phyloP scores from a whole-genome alignment of 2,113 vertebrate species.

The Amazona vittata region DNA sequence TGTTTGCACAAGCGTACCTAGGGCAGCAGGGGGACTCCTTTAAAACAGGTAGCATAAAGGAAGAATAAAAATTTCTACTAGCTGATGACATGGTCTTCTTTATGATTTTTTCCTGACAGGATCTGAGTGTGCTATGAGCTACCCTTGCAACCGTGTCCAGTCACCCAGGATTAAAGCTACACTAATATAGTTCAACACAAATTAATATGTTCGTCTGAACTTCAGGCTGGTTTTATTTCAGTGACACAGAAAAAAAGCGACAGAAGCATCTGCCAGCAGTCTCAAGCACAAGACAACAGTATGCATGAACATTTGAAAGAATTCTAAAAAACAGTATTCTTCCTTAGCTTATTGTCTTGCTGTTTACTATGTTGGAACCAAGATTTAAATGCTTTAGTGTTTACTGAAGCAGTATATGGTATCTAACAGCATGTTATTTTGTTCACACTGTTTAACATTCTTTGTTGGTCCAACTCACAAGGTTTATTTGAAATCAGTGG shows the following conservation, averaged over 20 bases:
- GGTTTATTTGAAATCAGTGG: slow-evolving; percentile 72
- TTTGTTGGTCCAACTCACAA: slow-evolving; percentile 62
- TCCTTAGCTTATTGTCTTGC: slow-evolving; percentile 63
- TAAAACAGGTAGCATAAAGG: background rate
- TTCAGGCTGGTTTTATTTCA: background rate
- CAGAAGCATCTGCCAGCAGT: background rate
- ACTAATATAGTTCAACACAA: background rate
- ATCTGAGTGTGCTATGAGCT: background rate
- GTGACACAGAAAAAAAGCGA: slow-evolving; percentile 19
- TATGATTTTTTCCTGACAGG: background rate
- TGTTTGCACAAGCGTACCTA: background rate
- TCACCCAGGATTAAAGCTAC: background rate
- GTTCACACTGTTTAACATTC: slow-evolving; percentile 67
- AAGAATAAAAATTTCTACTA: background rate
- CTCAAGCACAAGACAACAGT: background rate
- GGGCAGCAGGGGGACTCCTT: background rate
- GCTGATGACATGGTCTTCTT: background rate
- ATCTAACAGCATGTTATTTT: slow-evolving; percentile 70
- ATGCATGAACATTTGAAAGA: background rate
- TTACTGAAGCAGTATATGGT: slow-evolving; percentile 71
- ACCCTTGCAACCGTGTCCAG: background rate
- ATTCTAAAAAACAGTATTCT: slow-evolving; percentile 33
- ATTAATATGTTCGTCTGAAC: background rate
- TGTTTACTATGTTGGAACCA: slow-evolving; percentile 51
- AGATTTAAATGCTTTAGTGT: slow-evolving; percentile 73